Evolutionary conservation across 2,113 vertebrate species (phyloP).

Genomic region (Proteles cristata): DNA sequence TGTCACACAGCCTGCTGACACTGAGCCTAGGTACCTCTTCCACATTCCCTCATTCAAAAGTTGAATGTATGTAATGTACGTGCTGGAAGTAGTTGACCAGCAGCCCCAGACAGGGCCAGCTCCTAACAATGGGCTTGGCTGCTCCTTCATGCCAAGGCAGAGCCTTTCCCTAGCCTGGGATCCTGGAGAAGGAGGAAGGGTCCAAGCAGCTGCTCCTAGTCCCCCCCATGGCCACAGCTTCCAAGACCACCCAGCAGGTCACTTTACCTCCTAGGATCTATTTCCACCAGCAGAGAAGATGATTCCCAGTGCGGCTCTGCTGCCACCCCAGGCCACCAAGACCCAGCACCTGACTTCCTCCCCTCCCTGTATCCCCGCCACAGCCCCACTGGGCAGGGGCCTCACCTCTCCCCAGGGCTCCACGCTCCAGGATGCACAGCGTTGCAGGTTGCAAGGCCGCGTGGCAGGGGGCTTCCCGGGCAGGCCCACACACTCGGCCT

Average conservation of each 20-base stretch:
- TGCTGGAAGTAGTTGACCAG: neutral
- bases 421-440: conserved; percentile 87
- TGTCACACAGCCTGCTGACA: neutral
- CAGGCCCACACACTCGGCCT: conserved; percentile 87
- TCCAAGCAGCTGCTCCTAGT: neutral
- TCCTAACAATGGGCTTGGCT: accelerated
- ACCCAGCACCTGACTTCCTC: neutral
- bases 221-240: neutral
- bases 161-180: neutral
- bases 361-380: accelerated
- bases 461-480: conserved; percentile 86
- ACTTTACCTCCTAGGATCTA: neutral
- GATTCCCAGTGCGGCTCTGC: neutral
- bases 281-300: neutral
- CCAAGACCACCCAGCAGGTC: neutral
- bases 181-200: neutral
- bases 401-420: conserved; percentile 92
- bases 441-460: conserved; percentile 92
- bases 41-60: neutral
- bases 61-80: accelerated
- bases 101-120: neutral
- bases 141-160: neutral
- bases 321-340: neutral
- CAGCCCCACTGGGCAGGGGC: accelerated
- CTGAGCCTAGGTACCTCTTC: neutral